Evolutionary conservation across 2,113 vertebrate species (phyloP).

Genomic region (Pagrus major): DNA sequence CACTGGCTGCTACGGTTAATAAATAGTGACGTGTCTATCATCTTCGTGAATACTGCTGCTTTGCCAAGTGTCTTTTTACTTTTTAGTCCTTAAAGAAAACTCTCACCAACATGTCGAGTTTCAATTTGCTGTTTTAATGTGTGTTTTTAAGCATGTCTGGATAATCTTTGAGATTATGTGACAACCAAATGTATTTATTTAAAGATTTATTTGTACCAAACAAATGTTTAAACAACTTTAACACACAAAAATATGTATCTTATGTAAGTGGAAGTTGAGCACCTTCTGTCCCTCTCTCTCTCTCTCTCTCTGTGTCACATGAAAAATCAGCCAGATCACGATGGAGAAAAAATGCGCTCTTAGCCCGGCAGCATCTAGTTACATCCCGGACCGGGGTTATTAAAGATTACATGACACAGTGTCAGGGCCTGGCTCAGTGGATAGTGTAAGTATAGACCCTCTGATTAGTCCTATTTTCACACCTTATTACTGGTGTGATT

Average conservation of each 20-base stretch:
- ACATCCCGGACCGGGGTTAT: constrained; percentile 39
- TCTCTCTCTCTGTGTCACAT: constrained; percentile 32
- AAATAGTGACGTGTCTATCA: constrained; percentile 40
- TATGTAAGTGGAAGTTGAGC: constrained; percentile 11
- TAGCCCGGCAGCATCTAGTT: constrained; percentile 40
- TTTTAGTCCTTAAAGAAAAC: background rate
- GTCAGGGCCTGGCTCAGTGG: constrained; percentile 50
- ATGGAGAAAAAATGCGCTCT: constrained; percentile 30
- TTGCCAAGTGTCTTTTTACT: background rate
- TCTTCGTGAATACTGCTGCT: constrained; percentile 6
- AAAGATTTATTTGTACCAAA: background rate
- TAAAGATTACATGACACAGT: constrained; percentile 62
- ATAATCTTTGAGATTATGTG: background rate
- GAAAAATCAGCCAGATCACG: constrained; percentile 35
- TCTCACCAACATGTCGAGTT: background rate
- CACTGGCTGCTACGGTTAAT: constrained; percentile 49
- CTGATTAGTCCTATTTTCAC: constrained; percentile 52
- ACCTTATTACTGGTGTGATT: constrained; percentile 63
- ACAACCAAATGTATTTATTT: background rate
- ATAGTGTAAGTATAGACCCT: constrained; percentile 53
- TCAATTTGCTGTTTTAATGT: background rate
- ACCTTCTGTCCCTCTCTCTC: background rate
- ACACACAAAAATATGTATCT: background rate
- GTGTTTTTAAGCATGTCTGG: background rate
- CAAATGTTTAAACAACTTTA: background rate